Conservation (phyloP, 2,113 vertebrate genomes). For the Chionodraco myersi region DNA sequence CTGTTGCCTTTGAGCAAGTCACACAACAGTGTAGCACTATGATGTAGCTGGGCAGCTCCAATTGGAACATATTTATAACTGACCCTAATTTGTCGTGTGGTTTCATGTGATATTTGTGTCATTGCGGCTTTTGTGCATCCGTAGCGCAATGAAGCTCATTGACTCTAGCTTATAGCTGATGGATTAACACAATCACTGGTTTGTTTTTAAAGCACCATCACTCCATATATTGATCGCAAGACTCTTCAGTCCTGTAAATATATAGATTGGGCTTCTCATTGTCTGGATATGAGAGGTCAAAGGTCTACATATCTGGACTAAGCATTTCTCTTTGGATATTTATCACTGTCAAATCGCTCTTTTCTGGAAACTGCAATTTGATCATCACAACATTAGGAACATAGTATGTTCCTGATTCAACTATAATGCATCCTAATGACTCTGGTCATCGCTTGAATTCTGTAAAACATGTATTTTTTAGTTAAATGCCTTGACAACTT, state of each 20-base stretch:
- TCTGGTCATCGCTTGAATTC: not conserved
- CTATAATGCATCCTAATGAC: not conserved
- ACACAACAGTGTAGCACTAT: slow-evolving; percentile 12
- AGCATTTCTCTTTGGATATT: not conserved
- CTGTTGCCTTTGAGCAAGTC: slow-evolving; percentile 56
- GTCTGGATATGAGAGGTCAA: not conserved
- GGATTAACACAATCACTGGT: not conserved
- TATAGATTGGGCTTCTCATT: not conserved
- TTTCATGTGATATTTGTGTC: slow-evolving; percentile 32
- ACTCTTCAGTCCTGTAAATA: not conserved
- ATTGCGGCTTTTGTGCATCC: slow-evolving; percentile 7
- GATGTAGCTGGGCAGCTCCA: slow-evolving; percentile 15
- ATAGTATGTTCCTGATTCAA: not conserved
- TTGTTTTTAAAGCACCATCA: slow-evolving; percentile 4
- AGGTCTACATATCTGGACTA: slow-evolving; percentile 19
- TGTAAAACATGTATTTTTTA: too few relatives aligned
- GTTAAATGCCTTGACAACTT: too few relatives aligned
- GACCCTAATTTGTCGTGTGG: slow-evolving; percentile 42
- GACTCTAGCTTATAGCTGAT: not conserved
- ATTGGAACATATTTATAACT: slow-evolving; percentile 14
- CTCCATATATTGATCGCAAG: slow-evolving; percentile 9
- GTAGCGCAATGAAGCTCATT: slow-evolving; percentile 2
- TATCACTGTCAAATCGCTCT: too few relatives aligned
- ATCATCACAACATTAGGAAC: not conserved
- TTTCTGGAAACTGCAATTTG: too few relatives aligned